Percentiles rank a stretch among this genome's conserved stretches.
phyloP scores from a whole-genome alignment of 1,140 invertebrate genomes.

The Plectrocnemia conspersa region DNA sequence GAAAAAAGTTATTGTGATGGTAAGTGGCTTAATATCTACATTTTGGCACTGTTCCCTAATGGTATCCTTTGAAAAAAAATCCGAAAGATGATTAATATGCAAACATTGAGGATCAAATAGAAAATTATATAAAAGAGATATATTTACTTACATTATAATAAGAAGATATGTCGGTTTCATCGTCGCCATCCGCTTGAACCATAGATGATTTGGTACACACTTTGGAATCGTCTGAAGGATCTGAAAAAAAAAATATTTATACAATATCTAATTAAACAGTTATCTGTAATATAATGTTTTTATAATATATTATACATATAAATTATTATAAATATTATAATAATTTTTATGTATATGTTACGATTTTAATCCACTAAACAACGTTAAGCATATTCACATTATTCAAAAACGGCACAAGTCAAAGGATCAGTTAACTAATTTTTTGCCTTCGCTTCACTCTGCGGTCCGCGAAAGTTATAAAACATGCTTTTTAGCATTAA shows the following conservation, averaged over 20 bases:
- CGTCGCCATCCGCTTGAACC: slow-evolving; percentile 12
- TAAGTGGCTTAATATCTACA: too few species aligned
- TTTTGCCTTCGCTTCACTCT: too few species aligned
- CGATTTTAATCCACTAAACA: too few species aligned
- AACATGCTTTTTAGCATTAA: too few species aligned
- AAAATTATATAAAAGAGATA: not conserved
- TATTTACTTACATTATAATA: slow-evolving; percentile 17
- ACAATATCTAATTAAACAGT: not conserved
- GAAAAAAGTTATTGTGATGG: too few species aligned
- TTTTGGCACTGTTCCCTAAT: too few species aligned
- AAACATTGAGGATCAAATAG: not conserved
- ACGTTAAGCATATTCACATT: too few species aligned
- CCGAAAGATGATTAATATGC: not conserved
- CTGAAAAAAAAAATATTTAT: slow-evolving; percentile 13
- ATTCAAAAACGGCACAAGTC: too few species aligned
- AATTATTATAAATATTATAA: slow-evolving; percentile 2
- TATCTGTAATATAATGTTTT: not conserved
- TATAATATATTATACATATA: not conserved
- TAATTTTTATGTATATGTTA: not conserved
- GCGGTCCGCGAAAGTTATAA: too few species aligned
- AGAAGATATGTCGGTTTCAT: slow-evolving; percentile 9
- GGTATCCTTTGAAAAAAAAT: too few species aligned
- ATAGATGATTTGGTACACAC: slow-evolving; percentile 6
- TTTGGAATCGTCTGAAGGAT: slow-evolving; percentile 12
- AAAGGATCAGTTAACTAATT: too few species aligned